Evolutionary conservation across 2,888 invertebrate genomes (phyloP), one percentile per base, ranked within the genome.

Genomic region (Platycheirus albimanus): DNA sequence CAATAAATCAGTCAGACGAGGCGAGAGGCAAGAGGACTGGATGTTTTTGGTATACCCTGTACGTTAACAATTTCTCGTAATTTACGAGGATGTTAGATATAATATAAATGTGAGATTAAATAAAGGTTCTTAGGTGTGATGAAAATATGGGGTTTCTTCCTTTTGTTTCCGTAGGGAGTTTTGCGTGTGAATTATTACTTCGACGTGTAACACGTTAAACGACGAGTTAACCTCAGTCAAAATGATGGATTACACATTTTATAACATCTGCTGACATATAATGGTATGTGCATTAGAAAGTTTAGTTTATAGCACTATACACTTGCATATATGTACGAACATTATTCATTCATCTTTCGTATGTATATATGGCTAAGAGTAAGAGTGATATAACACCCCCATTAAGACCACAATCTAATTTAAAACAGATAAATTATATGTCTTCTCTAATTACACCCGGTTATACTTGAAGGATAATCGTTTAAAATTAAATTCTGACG

Each of bases 1-100:
- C 80, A 47, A 81, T 81, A 81, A 81, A 81, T 81, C 80, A 81
- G 70, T 71, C 66, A 45, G 66, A 8, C 24, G 3, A 8, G 30
- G 30, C 7, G 38, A 51, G 70, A 66, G 47, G 38, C 1, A n/a
- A n/a, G n/a, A n/a, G n/a, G n/a, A n/a, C n/a, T n/a, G n/a, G n/a
- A n/a, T n/a, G n/a, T n/a, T n/a, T n/a, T 2, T 36, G 5, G 7
- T 36, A 47, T 36, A 24, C 7, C 47, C 15, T 28, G 28, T 28
- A 43, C 28, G 47, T 56, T 71, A 51, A 28, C 56, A 58, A 45
- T 51, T 43, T 61, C n/a, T n/a, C 17, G 43, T 38, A 63, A 79
- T 79, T 79, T 79, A 79, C 72, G 67, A 74, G 79, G 45, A 54
- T 72, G 72, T 67, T 51, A 58, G 36, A 52, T 58, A 58, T 58